These are phyloP conservation scores for Muraenolepis orangiensis DNA, from an alignment of 2,797 vertebrate genomes.

Conservation along the genomic window DNA sequence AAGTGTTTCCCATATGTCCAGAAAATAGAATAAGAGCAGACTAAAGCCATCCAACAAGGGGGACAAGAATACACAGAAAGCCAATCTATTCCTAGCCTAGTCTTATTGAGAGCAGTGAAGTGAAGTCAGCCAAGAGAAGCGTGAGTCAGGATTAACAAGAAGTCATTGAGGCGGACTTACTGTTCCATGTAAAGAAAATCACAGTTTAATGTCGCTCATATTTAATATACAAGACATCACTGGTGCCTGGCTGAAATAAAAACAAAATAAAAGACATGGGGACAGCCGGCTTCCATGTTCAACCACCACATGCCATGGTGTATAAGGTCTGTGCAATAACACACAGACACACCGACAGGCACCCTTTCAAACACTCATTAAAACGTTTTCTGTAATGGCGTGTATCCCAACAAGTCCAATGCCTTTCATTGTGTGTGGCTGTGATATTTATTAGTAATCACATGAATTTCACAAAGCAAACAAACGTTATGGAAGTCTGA, in stretches of 20 bases:
- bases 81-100: background rate
- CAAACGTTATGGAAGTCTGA: slow-evolving; percentile 40
- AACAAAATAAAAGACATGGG: background rate
- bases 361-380: slow-evolving; percentile 36
- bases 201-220: slow-evolving; percentile 6
- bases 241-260: background rate
- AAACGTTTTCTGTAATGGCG: slow-evolving; percentile 6
- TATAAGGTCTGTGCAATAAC: background rate
- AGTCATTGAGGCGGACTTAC: background rate
- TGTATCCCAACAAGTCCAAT: slow-evolving; percentile 37
- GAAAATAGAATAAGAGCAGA: slow-evolving; percentile 13
- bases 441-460: slow-evolving; percentile 35
- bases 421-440: slow-evolving; percentile 35
- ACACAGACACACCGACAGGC: background rate
- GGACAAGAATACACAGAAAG: background rate
- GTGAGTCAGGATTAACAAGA: background rate
- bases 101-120: slow-evolving; percentile 7
- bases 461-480: slow-evolving; percentile 46
- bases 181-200: slow-evolving; percentile 4
- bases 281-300: background rate
- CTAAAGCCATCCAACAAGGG: background rate
- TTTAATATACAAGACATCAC: slow-evolving; percentile 1
- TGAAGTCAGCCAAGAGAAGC: background rate
- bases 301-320: background rate
- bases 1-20: background rate